Conservation (phyloP, 2,113 vertebrate species). For the Calonectris borealis region DNA sequence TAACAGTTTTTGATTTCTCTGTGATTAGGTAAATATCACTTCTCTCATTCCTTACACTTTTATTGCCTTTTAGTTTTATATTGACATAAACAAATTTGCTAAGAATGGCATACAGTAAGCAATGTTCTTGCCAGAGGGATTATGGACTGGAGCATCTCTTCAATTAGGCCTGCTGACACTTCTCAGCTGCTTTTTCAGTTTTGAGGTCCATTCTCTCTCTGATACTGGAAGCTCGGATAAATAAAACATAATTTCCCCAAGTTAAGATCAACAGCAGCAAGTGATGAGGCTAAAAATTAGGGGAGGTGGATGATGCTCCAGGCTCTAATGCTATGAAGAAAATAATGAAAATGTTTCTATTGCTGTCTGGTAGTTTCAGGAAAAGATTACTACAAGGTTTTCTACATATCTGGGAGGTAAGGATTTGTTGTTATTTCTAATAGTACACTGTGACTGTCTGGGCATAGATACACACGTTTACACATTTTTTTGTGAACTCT, state of each 20-base stretch:
- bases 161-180: not conserved
- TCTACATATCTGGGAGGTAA: not conserved
- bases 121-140: not conserved
- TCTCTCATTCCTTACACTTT: not conserved
- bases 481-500: not conserved
- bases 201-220: not conserved
- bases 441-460: not conserved
- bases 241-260: not conserved
- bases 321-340: not conserved
- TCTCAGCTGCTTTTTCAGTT: not conserved
- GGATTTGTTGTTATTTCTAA: not conserved
- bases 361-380: not conserved
- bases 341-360: not conserved
- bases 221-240: not conserved
- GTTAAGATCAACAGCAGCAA: not conserved
- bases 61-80: not conserved
- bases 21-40: not conserved
- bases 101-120: not conserved
- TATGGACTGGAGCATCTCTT: not conserved
- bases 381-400: not conserved
- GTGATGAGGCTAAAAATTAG: not conserved
- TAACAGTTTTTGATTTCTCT: not conserved
- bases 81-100: not conserved
- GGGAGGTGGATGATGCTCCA: not conserved
- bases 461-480: not conserved